Evolutionary conservation across 1,140 invertebrate genomes (phyloP).

Genomic region (Aphelinus atriplicis): DNA sequence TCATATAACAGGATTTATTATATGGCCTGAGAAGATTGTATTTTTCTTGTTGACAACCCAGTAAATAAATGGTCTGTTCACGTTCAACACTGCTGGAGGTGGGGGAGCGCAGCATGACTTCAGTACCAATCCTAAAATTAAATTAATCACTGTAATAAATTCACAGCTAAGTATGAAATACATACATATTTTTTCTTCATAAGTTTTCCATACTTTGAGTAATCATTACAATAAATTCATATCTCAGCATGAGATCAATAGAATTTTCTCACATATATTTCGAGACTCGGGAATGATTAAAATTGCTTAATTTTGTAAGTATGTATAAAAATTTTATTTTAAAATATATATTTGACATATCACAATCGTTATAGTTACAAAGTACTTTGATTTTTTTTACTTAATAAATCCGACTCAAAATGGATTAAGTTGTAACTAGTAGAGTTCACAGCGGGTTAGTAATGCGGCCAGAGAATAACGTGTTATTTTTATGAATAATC

Average conservation of each 20-base stretch:
- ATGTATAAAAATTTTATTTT: background rate
- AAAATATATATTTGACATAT: background rate
- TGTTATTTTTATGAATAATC: conserved; percentile 14
- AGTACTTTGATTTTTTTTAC: no score
- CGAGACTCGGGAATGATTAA: no score
- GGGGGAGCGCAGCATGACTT: background rate
- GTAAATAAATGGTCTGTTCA: conserved; percentile 2
- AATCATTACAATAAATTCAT: no score
- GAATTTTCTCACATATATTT: no score
- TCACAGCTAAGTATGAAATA: no score
- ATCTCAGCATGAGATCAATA: no score
- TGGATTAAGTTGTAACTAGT: no score
- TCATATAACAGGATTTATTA: background rate
- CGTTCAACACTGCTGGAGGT: background rate
- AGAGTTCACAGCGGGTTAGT: background rate
- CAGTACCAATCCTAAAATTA: background rate
- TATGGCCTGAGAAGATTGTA: background rate
- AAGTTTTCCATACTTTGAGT: no score
- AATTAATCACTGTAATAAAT: no score
- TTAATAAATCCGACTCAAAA: no score
- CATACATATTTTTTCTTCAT: no score
- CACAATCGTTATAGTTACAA: background rate
- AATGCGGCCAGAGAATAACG: conserved; percentile 16
- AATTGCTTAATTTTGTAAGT: no score
- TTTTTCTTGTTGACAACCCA: background rate